Conservation (phyloP, 2,888 invertebrate species). For the Drosophila flavopinicola region DNA sequence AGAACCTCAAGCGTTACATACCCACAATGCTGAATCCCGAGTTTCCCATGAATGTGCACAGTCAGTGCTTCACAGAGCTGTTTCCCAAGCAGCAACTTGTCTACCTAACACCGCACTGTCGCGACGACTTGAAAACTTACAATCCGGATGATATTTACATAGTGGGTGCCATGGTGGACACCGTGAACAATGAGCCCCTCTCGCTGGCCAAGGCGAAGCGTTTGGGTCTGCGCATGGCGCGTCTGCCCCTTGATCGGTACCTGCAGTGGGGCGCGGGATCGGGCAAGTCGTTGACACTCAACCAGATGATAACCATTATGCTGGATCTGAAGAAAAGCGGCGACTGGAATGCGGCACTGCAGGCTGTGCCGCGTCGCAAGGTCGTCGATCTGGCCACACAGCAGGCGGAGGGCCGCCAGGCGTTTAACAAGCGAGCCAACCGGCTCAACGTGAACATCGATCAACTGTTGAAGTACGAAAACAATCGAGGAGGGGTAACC, state of each 20-base stretch:
- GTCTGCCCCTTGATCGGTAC: constrained; percentile 92
- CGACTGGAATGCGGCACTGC: constrained; percentile 90
- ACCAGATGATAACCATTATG: constrained; percentile 90
- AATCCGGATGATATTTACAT: constrained; percentile 93
- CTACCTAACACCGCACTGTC: constrained; percentile 94
- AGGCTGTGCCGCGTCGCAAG: constrained; percentile 90
- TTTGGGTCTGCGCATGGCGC: constrained; percentile 91
- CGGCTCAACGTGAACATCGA: constrained; percentile 70
- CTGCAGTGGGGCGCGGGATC: constrained; percentile 91
- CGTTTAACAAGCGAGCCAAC: constrained; percentile 57
- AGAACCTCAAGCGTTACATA: constrained; percentile 87
- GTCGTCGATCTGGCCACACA: constrained; percentile 75
- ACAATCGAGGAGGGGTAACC: constrained; percentile 17
- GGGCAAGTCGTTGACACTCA: constrained; percentile 92
- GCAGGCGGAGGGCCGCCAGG: constrained; percentile 37
- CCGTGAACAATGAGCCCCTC: constrained; percentile 87
- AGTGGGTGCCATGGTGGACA: constrained; percentile 93
- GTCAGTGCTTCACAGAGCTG: constrained; percentile 90
- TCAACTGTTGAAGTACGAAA: constrained; percentile 49
- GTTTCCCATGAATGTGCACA: constrained; percentile 90
- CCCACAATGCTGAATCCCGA: constrained; percentile 88
- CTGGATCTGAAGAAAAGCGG: constrained; percentile 87
- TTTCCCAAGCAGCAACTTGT: constrained; percentile 92
- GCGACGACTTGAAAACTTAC: constrained; percentile 88
- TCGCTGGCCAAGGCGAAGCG: constrained; percentile 94